These are phyloP conservation scores for Allygus modestus DNA, from an alignment of 2,888 invertebrate genomes.

Conservation along the genomic window DNA sequence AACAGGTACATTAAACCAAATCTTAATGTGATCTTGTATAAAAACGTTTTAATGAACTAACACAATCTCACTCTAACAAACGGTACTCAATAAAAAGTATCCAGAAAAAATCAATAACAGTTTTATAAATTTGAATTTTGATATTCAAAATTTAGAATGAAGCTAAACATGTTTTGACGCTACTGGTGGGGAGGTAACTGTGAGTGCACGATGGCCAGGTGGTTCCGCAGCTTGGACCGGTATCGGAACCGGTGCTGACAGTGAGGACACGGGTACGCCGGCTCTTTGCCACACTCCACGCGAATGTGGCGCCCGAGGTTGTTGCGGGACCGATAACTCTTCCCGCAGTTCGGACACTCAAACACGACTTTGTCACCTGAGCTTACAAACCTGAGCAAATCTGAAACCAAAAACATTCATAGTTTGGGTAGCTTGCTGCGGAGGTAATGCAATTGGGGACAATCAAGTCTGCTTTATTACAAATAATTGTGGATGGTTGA, in stretches of 20 bases:
- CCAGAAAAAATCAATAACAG: too few species aligned
- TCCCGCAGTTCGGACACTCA: constrained; percentile 66
- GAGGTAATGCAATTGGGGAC: background rate
- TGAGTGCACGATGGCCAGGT: constrained; percentile 10
- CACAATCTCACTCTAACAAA: too few species aligned
- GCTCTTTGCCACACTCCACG: constrained; percentile 73
- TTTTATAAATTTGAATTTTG: too few species aligned
- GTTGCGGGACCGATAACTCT: constrained; percentile 72
- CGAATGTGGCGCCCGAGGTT: constrained; percentile 71
- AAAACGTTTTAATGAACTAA: too few species aligned
- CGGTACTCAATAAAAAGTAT: too few species aligned
- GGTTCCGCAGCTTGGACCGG: constrained; percentile 48
- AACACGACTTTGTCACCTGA: background rate
- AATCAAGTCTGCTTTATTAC: too few species aligned
- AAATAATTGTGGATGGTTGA: too few species aligned
- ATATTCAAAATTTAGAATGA: too few species aligned
- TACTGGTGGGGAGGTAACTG: background rate
- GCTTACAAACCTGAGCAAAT: background rate
- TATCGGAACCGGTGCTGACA: constrained; percentile 72
- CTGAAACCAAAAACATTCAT: constrained; percentile 16
- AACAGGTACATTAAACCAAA: too few species aligned
- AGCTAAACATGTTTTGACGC: too few species aligned
- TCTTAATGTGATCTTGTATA: too few species aligned
- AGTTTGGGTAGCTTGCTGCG: background rate
- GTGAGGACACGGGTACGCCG: constrained; percentile 73